phyloP scores from a whole-genome alignment of 2,113 vertebrate genomes.

The Tachysurus vachellii region DNA sequence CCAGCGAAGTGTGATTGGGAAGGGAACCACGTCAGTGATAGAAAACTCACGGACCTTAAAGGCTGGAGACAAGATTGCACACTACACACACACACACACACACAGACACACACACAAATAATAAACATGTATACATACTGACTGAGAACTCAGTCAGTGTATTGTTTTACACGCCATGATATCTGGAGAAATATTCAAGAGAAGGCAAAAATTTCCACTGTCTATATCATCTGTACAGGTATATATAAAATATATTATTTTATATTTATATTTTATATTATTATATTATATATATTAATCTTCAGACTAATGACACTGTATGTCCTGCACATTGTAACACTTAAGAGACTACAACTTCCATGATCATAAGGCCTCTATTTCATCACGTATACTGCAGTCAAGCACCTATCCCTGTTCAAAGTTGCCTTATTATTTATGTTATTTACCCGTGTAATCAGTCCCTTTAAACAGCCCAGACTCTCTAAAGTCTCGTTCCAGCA shows the following conservation, averaged over 20 bases:
- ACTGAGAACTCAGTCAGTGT: background rate
- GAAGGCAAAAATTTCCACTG: background rate
- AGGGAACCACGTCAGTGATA: slow-evolving; percentile 92
- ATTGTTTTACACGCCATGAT: background rate
- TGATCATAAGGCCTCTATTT: background rate
- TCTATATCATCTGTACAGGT: background rate
- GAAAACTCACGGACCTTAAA: slow-evolving; percentile 97
- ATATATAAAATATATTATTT: background rate
- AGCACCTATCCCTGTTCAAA: background rate
- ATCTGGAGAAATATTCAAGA: background rate
- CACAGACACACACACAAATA: slow-evolving; percentile 40
- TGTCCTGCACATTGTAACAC: background rate
- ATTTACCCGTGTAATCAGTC: background rate
- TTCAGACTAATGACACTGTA: background rate
- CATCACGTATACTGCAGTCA: background rate
- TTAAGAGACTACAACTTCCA: background rate
- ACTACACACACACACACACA: slow-evolving; percentile 73
- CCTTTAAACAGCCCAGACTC: background rate
- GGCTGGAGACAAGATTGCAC: slow-evolving; percentile 94
- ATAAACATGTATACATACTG: slow-evolving; percentile 31
- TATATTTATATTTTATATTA: no score
- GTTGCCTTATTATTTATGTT: background rate
- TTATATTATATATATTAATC: no score
- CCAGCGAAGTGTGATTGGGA: slow-evolving; percentile 90
- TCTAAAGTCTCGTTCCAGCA: background rate